Evolutionary conservation across 53 echinoderm and acorn worm genomes (phyloP), one percentile per base, ranked within the genome.

Genomic region (Pentamera pediparva): DNA sequence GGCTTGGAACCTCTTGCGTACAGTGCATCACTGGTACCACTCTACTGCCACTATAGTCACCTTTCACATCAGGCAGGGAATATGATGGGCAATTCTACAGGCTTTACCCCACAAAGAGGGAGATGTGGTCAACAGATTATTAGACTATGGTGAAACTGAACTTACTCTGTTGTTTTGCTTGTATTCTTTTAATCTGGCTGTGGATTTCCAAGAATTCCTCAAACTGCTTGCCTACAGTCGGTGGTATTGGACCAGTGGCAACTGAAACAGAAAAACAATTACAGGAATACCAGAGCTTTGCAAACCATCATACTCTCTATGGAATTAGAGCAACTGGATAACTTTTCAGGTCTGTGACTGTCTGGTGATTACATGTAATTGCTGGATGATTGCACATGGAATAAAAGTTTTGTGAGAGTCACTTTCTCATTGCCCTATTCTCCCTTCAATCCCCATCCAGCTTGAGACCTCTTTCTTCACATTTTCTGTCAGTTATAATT

Each of bases 101-200:
- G n/a, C n/a, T n/a, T n/a, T n/a, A n/a, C n/a, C n/a, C n/a, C n/a
- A n/a, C n/a, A n/a, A n/a, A n/a, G n/a, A n/a, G n/a, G n/a, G n/a
- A n/a, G n/a, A n/a, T n/a, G n/a, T n/a, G n/a, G n/a, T 11, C 11
- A 22, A 58, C 59, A 18, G 59, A 21, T 11, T 2, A 20, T 12
- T 27, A 27, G 22, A 58, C 17, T 45, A 55, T 7, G 1, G 22
- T 10, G 55, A 3, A 55, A 4, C 3, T 27, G 24, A 12, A 49
- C 86, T 81, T 56, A 95, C 95, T 90, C 57, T 84, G 86, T 50
- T 95, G 95, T 51, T 88, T 91, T 37, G 87, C 77, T 73, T 87
- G 82, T 35, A 95, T 85, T 61, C 81, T 87, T 47, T 85, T 84
- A 50, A 95, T 82, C 20, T 91, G 61, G 43, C 38, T 56, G 61